Evolutionary conservation across 2,113 vertebrate species (phyloP), one percentile per base, ranked within the genome.

Genomic region (Hyperopisus bebe): DNA sequence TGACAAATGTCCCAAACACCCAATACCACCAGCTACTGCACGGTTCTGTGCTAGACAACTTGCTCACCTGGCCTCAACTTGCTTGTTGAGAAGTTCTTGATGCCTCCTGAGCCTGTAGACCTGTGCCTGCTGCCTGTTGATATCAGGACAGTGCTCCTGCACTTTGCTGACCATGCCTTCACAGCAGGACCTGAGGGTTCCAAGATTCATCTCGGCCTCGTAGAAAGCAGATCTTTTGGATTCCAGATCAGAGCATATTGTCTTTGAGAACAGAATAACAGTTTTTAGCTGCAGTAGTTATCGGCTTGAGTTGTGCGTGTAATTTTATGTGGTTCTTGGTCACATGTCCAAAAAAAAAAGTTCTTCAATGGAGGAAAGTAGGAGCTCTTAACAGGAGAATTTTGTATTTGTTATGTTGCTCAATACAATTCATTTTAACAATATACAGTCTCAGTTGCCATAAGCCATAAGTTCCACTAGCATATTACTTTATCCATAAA

Each of bases 101-200:
- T 97, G 97, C 90, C 98, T 97, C 94, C 94, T 95, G 89, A 99
- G 96, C 90, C 97, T 99, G 92, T 97, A 96, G 53, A 97, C 97
- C 21, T 99, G 98, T 0, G 95, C 94, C 92, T 99, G 98, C 92
- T 99, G 98, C 87, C 98, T 96, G 90, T 98, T 97, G 0, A 99
- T 98, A 93, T 99, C 98, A 0, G 98, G 97, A 89, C 98, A 99
- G 94, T 99, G 98, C 94, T 99, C 98, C 92, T 99, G 98, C 93
- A 98, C 97, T 88, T 96, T 96, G 94, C 93, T 96, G 90, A 97
- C 96, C 95, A 99, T 94, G 39, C 92, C 92, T 50, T 96, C 95
- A 58, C 97, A 97, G 92, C 96, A 97, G 0, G 21, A 91, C 93
- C 97, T 98, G 7, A 96, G 95, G 0, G 89, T 93, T 88, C 96